Conservation (phyloP, 1,140 invertebrate species). For the Atta texana region DNA sequence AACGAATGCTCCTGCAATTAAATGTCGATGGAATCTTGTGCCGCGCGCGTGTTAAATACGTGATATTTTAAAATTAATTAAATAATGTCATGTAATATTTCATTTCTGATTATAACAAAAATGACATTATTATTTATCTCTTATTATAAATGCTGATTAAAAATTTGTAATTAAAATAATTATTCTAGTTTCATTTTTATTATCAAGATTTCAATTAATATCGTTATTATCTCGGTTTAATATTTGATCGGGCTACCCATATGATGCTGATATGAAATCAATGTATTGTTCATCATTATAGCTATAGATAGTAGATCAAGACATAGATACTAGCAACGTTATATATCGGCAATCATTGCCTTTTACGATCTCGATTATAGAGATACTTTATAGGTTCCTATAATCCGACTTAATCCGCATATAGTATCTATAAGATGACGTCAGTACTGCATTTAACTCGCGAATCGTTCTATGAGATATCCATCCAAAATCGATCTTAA, state of each 20-base stretch:
- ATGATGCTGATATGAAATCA: conserved; percentile 24
- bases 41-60: neutral
- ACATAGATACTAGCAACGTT: neutral
- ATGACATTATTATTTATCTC: conserved; percentile 24
- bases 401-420: conserved; percentile 40
- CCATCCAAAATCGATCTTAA: conserved; percentile 15
- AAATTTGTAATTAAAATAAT: conserved; percentile 9
- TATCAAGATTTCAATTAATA: conserved; percentile 41
- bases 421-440: neutral
- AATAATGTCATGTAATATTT: conserved; percentile 25
- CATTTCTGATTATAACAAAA: conserved; percentile 6
- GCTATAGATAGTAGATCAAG: conserved; percentile 12
- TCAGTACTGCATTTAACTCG: conserved; percentile 40
- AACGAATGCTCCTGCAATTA: neutral
- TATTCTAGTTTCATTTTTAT: neutral
- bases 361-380: conserved; percentile 12
- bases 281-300: neutral
- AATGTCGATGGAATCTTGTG: conserved; percentile 15
- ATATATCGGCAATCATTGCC: conserved; percentile 16
- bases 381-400: conserved; percentile 12
- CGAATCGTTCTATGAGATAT: conserved; percentile 1
- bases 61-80: conserved; percentile 41
- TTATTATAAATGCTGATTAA: conserved; percentile 11
- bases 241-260: neutral
- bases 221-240: neutral